Evolutionary conservation across 2,888 invertebrate species (phyloP).

Genomic region (Venusia cambrica): DNA sequence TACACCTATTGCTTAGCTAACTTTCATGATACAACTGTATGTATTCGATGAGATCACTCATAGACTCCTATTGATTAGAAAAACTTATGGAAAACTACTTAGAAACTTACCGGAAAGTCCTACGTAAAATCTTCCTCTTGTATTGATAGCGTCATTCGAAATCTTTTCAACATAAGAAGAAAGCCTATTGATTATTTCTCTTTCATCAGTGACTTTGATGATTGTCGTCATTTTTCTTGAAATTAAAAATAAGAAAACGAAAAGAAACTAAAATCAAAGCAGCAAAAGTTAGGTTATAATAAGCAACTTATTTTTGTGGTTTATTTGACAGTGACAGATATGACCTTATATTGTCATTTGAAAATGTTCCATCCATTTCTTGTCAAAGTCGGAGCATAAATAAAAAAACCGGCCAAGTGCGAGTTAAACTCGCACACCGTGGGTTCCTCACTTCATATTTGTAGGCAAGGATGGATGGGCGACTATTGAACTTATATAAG

Average conservation of each 20-base stretch:
- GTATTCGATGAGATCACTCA: neutral
- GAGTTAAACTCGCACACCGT: no score
- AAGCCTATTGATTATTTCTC: conserved; percentile 81
- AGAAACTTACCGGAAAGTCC: conserved; percentile 87
- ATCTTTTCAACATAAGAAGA: conserved; percentile 82
- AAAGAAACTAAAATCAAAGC: conserved; percentile 2
- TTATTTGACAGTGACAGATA: conserved; percentile 17
- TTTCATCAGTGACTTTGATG: conserved; percentile 73
- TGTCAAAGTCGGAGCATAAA: no score
- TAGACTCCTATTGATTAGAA: conserved; percentile 2
- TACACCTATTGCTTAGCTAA: no score
- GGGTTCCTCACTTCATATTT: no score
- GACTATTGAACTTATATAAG: no score
- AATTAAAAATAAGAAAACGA: conserved; percentile 5
- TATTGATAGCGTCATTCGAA: conserved; percentile 84
- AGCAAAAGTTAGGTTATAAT: conserved; percentile 14
- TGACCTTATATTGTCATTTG: conserved; percentile 13
- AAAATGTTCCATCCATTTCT: conserved; percentile 4
- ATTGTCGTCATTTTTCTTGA: conserved; percentile 62
- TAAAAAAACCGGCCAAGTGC: no score
- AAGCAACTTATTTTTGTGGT: no score
- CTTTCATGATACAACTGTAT: no score
- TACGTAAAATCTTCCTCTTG: conserved; percentile 84
- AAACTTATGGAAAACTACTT: neutral
- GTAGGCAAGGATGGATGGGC: no score